These are phyloP conservation scores for Clivina fossor DNA, from an alignment of 2,888 invertebrate genomes.

Conservation along the genomic window DNA sequence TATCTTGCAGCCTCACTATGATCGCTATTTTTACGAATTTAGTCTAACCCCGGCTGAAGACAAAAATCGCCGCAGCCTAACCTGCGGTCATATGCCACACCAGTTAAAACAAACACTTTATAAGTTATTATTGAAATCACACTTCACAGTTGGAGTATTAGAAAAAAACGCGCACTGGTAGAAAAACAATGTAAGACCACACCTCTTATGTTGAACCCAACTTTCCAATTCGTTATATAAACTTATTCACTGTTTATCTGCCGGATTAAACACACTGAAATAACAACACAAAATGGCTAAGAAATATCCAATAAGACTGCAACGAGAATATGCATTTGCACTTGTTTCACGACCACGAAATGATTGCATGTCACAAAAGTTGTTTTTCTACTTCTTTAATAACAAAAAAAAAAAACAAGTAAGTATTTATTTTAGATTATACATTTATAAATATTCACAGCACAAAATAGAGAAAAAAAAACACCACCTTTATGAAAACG, in stretches of 20 bases:
- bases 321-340: no score
- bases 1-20: conserved; percentile 70
- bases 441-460: conserved; percentile 19
- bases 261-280: no score
- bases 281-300: no score
- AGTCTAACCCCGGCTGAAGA: background rate
- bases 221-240: no score
- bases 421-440: conserved; percentile 16
- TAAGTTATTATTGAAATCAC: no score
- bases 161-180: no score
- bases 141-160: no score
- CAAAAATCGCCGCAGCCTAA: background rate
- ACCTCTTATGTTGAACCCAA: background rate
- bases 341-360: conserved; percentile 23
- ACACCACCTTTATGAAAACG: conserved; percentile 3
- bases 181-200: background rate
- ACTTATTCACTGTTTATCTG: no score
- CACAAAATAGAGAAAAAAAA: no score
- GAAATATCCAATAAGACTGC: no score
- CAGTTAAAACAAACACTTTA: no score
- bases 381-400: conserved; percentile 24
- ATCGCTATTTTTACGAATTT: conserved; percentile 55
- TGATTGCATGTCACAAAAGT: conserved; percentile 26
- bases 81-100: background rate
- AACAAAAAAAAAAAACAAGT: no score